These are phyloP conservation scores for Drosophila pegasa DNA, from an alignment of 2,888 invertebrate genomes.

Conservation along the genomic window DNA sequence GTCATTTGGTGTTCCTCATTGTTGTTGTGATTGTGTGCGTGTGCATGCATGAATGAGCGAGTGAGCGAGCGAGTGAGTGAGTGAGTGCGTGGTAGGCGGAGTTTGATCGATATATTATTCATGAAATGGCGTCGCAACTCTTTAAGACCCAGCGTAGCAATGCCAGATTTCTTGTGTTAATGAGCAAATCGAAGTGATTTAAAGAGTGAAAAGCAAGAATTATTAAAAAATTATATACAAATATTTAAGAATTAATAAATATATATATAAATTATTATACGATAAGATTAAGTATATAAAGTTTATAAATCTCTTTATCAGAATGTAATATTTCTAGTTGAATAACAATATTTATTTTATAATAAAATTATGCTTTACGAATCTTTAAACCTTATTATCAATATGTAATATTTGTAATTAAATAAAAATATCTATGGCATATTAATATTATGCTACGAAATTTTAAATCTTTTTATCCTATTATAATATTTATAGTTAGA, in stretches of 20 bases:
- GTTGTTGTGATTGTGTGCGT: constrained; percentile 5
- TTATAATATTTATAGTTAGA: no score
- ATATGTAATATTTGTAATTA: no score
- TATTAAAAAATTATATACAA: not conserved
- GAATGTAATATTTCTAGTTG: no score
- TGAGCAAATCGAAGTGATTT: not conserved
- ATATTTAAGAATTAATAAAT: not conserved
- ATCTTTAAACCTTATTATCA: no score
- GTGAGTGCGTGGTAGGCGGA: constrained; percentile 71
- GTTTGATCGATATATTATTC: constrained; percentile 82
- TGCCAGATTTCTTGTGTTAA: not conserved
- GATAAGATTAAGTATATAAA: no score
- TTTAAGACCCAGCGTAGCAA: constrained; percentile 39
- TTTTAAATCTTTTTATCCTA: no score
- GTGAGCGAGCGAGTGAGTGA: constrained; percentile 11
- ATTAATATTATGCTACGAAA: no score
- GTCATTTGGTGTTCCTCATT: constrained; percentile 53
- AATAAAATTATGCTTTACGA: not conserved
- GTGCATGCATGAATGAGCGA: constrained; percentile 22
- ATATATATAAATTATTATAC: not conserved
- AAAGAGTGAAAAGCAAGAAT: not conserved
- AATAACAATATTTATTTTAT: no score
- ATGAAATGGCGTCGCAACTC: constrained; percentile 72
- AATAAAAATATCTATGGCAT: no score
- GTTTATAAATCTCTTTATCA: no score